Evolutionary conservation across 2,797 vertebrate genomes (phyloP), one percentile per base, ranked within the genome.

Genomic region (Macrochelys suwanniensis): DNA sequence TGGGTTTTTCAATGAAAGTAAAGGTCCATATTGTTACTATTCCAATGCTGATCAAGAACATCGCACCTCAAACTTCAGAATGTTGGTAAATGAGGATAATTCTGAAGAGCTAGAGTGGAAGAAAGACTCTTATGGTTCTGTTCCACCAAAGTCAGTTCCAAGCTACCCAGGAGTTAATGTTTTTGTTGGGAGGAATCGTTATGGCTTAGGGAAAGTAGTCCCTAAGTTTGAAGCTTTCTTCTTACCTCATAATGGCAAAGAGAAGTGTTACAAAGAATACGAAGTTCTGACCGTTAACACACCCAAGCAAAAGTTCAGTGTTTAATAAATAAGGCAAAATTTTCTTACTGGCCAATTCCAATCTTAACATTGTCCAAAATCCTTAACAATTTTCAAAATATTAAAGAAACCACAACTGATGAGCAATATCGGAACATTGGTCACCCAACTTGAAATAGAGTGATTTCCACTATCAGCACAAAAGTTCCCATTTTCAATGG

Each of bases 1-100:
- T 4, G 98, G 98, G 5, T 98, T 98, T 92, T 98, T 98, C 96
- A 98, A 94, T 28, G 97, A 98, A 7, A 96, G 15, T 87, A 96
- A 98, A 88, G 98, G 98, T 16, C 97, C 98, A 0, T 98, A 98
- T 95, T 98, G 98, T 86, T 97, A 97, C 68, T 98, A 98, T 92
- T 98, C 98, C 17, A 98, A 98, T 13, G 98, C 96, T 15, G 94
- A 98, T 50, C 90, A 91, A 2, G 98, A 98, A 97, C 98, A 97
- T 89, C 95, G 97, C 3, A 96, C 98, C 71, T 54, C 97, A 0
- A 42, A 33, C 12, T 91, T 91, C 79, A 84, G 87, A 56, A 82
- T 91, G 19, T 77, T 91, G 21, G 85, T 87, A 45, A 88, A 91
- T 82, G 50, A 80, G 26, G 31, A 82, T 50, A 87, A 80, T 11